phyloP scores from a whole-genome alignment of 2,888 invertebrate species.

The Plebejus melissa region DNA sequence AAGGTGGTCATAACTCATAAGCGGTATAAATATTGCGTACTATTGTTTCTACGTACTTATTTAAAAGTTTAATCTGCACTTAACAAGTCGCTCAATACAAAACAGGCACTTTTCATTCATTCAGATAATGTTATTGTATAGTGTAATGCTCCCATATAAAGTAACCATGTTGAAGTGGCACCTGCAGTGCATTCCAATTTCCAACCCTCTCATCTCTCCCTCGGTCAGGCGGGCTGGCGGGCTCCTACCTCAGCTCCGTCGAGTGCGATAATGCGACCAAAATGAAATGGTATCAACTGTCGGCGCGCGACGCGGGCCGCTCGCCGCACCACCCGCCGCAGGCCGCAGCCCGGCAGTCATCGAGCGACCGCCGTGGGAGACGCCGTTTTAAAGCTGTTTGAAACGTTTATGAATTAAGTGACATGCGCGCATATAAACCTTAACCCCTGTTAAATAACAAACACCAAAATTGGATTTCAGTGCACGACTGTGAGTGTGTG shows the following conservation, averaged over 20 bases:
- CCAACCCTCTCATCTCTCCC: slow-evolving; percentile 41
- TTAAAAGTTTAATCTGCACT: neutral
- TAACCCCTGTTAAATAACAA: slow-evolving; percentile 68
- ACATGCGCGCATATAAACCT: slow-evolving; percentile 63
- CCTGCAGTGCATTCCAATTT: slow-evolving; percentile 47
- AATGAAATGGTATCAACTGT: slow-evolving; percentile 35
- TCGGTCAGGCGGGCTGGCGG: slow-evolving; percentile 34
- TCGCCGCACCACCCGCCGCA: slow-evolving; percentile 38
- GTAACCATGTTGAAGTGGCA: slow-evolving; percentile 38
- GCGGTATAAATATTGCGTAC: neutral
- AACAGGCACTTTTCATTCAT: neutral
- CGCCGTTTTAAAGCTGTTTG: slow-evolving; percentile 35
- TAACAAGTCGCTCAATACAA: neutral
- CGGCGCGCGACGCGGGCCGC: slow-evolving; percentile 32
- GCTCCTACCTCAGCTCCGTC: slow-evolving; percentile 16
- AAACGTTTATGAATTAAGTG: slow-evolving; percentile 49
- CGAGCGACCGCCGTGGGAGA: slow-evolving; percentile 58
- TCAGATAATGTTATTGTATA: neutral
- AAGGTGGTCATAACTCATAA: neutral
- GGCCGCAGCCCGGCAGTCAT: slow-evolving; percentile 57
- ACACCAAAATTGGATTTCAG: slow-evolving; percentile 67
- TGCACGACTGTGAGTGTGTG: slow-evolving; percentile 61
- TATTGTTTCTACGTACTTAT: neutral
- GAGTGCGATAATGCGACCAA: slow-evolving; percentile 35
- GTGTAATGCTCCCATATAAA: slow-evolving; percentile 33